phyloP scores from a whole-genome alignment of 2,113 vertebrate genomes.

The Toxotes chatareus region DNA sequence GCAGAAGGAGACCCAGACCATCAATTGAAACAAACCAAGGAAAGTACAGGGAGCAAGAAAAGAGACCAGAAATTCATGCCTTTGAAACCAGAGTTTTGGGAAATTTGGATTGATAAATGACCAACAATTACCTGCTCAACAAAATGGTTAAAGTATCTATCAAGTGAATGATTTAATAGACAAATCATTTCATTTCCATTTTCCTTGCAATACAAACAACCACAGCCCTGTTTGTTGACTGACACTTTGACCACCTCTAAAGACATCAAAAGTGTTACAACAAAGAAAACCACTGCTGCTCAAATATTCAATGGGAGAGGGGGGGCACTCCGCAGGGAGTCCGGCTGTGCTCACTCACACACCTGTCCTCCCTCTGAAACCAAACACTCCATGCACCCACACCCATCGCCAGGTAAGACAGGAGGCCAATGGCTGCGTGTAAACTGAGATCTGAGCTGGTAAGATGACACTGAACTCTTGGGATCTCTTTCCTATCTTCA shows the following conservation, averaged over 20 bases:
- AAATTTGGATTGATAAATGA: no score
- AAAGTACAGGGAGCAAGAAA: conserved; percentile 36
- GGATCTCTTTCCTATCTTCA: conserved; percentile 67
- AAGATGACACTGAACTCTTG: conserved; percentile 69
- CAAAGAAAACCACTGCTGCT: conserved; percentile 49
- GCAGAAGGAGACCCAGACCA: conserved; percentile 78
- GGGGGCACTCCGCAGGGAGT: conserved; percentile 57
- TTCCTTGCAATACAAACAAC: no score
- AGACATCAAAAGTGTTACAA: conserved; percentile 42
- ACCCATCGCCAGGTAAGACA: conserved; percentile 65
- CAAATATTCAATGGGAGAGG: conserved; percentile 63
- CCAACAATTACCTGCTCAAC: no score
- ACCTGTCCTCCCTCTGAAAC: conserved; percentile 64
- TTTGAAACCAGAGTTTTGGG: background rate
- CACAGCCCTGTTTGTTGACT: background rate
- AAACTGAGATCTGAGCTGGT: conserved; percentile 77
- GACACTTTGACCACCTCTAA: conserved; percentile 13
- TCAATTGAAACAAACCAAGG: conserved; percentile 57
- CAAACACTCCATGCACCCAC: conserved; percentile 35
- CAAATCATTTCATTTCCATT: no score
- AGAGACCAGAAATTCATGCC: conserved; percentile 25
- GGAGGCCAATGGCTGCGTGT: conserved; percentile 73
- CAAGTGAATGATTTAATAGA: no score
- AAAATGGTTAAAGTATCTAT: no score
- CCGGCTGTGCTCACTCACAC: conserved; percentile 55